Conservation (phyloP, 2,113 vertebrate species). For the Antechinus stuartii region DNA sequence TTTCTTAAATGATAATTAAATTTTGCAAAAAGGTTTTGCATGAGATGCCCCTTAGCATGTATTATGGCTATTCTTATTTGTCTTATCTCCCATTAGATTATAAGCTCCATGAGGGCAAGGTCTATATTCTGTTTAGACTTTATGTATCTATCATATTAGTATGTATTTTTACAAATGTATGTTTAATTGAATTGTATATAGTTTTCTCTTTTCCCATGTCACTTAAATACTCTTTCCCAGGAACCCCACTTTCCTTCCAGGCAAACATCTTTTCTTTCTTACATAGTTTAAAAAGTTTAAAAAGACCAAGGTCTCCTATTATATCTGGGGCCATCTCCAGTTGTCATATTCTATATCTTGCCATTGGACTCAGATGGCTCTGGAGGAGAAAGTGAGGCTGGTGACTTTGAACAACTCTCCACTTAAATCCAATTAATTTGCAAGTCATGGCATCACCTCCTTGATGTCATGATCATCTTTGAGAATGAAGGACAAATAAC, state of each 20-base stretch:
- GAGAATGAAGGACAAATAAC: too few relatives aligned
- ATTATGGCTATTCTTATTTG: not conserved
- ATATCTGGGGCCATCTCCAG: too few relatives aligned
- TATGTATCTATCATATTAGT: not conserved
- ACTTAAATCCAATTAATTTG: too few relatives aligned
- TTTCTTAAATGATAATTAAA: slow-evolving; percentile 33
- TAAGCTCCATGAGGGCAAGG: not conserved
- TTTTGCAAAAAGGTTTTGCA: not conserved
- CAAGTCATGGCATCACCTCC: too few relatives aligned
- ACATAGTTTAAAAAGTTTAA: not conserved
- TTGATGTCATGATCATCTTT: too few relatives aligned
- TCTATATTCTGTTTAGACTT: not conserved
- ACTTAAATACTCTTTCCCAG: not conserved
- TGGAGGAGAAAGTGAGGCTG: too few relatives aligned
- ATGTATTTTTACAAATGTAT: not conserved
- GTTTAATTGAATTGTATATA: not conserved
- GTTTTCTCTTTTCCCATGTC: not conserved
- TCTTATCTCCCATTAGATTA: not conserved
- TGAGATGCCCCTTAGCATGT: not conserved
- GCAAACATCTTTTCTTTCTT: slow-evolving; percentile 41
- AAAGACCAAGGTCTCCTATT: too few relatives aligned
- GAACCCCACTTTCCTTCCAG: not conserved
- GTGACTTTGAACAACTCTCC: too few relatives aligned
- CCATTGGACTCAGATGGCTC: too few relatives aligned
- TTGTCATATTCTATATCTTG: too few relatives aligned